These are phyloP conservation scores for Ammospiza caudacuta DNA, from an alignment of 2,113 vertebrate species.

Conservation along the genomic window DNA sequence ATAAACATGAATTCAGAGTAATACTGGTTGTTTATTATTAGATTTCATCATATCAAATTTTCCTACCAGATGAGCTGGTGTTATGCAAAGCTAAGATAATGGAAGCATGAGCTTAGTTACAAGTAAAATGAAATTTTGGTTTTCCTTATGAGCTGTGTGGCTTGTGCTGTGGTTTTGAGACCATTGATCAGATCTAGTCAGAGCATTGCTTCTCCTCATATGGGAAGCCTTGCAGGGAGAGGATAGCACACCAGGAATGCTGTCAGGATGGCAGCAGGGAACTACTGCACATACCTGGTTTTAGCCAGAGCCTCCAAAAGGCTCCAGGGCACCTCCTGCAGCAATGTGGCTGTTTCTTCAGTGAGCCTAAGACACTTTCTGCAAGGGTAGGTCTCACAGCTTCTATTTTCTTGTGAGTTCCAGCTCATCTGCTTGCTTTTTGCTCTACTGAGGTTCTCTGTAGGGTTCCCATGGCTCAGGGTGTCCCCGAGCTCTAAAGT, in stretches of 20 bases:
- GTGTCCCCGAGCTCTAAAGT: neutral
- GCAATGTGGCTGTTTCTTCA: neutral
- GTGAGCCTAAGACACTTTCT: neutral
- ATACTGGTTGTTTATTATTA: neutral
- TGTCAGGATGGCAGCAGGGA: neutral
- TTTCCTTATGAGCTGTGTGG: neutral
- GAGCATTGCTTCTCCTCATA: neutral
- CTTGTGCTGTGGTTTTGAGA: neutral
- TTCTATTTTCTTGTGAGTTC: neutral
- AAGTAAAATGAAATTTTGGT: neutral
- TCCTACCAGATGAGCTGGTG: neutral
- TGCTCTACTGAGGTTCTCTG: neutral
- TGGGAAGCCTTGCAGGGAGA: neutral
- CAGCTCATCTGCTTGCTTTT: neutral
- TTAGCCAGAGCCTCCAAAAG: neutral
- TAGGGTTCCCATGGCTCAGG: neutral
- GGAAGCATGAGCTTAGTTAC: neutral
- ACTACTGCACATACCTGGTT: rapidly evolving
- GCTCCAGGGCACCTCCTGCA: neutral
- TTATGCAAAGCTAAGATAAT: neutral
- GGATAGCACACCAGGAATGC: neutral
- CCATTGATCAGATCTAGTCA: neutral
- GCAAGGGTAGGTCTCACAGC: neutral
- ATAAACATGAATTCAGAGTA: neutral
- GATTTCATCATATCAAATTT: neutral